Percentiles rank a stretch among this genome's conserved stretches.
Conservation (phyloP, 2,888 invertebrate species). For the Frankliniella fusca region DNA sequence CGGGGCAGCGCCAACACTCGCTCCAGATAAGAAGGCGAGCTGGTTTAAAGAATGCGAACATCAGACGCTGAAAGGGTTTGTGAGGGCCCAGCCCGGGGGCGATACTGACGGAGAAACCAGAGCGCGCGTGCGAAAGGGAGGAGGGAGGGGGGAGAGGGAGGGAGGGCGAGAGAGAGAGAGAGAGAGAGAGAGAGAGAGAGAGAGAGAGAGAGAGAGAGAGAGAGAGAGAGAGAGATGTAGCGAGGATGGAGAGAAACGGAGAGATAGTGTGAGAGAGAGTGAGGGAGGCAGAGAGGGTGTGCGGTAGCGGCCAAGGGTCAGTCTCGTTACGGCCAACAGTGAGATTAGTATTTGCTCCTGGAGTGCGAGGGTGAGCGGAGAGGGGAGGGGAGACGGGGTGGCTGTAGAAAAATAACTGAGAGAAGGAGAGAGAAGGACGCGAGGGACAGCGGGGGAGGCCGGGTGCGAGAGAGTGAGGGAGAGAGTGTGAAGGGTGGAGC, state of each 20-base stretch:
- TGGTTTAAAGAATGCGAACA: too few species aligned
- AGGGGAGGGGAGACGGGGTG: neutral
- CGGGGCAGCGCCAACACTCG: neutral
- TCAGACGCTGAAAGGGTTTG: too few species aligned
- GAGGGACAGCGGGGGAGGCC: neutral
- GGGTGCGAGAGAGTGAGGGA: neutral
- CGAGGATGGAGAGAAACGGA: neutral
- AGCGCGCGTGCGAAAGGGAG: neutral
- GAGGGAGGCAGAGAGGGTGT: neutral
- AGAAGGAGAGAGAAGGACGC: neutral
- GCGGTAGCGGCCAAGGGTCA: neutral
- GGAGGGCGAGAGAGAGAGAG: neutral
- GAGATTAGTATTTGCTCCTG: slow-evolving; percentile 26
- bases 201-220: neutral
- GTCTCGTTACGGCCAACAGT: slow-evolving; percentile 21
- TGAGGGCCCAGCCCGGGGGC: neutral
- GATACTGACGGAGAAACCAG: neutral
- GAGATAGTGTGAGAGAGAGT: neutral
- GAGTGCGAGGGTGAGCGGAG: neutral
- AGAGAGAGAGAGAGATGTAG: neutral
- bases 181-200: neutral
- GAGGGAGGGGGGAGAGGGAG: neutral
- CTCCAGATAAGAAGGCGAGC: too few species aligned
- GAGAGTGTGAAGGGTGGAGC: neutral
- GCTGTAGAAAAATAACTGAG: slow-evolving; percentile 11